A percentile compares a stretch with the other conserved stretches of the same genome.
Conservation (phyloP, 2,888 invertebrate genomes). For the Drosophila quinaria region DNA sequence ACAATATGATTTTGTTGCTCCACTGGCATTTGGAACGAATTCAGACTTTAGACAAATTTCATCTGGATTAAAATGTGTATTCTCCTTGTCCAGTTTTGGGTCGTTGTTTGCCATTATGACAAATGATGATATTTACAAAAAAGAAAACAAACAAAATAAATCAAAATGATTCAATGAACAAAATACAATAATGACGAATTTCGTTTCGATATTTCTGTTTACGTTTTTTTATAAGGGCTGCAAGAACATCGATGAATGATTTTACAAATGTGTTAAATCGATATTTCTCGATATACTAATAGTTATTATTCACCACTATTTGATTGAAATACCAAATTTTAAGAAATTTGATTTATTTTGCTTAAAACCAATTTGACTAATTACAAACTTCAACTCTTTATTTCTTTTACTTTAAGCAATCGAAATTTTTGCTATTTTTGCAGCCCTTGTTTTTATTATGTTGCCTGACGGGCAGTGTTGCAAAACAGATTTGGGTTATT, state of each 20-base stretch:
- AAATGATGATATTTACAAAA: slow-evolving; percentile 10
- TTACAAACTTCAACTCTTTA: too few species aligned
- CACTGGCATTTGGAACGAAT: slow-evolving; percentile 32
- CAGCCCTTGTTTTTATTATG: background rate
- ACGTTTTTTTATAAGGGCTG: slow-evolving; percentile 15
- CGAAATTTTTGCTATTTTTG: background rate
- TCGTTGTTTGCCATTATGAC: slow-evolving; percentile 40
- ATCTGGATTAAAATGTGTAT: slow-evolving; percentile 50
- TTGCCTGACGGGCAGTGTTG: slow-evolving; percentile 20
- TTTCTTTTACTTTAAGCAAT: background rate
- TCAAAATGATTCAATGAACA: slow-evolving; percentile 6
- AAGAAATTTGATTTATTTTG: too few species aligned
- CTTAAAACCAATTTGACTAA: too few species aligned
- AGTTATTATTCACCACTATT: background rate
- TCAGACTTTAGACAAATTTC: slow-evolving; percentile 68
- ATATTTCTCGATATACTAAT: background rate
- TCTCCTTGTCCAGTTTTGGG: slow-evolving; percentile 29
- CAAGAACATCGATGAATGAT: background rate
- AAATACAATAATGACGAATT: slow-evolving; percentile 12
- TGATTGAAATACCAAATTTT: too few species aligned
- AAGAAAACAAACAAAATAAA: background rate
- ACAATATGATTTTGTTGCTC: slow-evolving; percentile 34
- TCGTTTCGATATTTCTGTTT: slow-evolving; percentile 34
- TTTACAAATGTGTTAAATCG: background rate
- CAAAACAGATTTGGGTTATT: slow-evolving; percentile 15